These are phyloP conservation scores for Zingel zingel DNA, from an alignment of 2,113 vertebrate genomes.

Conservation along the genomic window DNA sequence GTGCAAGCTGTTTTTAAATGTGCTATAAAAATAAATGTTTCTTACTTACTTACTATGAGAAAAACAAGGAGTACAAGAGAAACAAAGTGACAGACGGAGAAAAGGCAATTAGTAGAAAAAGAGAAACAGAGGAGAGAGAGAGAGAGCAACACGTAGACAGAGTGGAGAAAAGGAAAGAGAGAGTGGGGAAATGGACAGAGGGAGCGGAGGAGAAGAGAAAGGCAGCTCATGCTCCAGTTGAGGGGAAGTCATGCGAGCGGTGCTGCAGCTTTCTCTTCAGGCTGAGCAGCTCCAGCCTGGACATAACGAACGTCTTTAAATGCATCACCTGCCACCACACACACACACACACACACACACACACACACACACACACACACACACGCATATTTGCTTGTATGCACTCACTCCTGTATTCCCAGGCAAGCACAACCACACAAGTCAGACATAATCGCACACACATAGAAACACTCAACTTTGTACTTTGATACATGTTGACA, in stretches of 20 bases:
- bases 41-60: background rate
- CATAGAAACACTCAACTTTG: background rate
- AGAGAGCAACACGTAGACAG: background rate
- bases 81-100: background rate
- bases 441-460: background rate
- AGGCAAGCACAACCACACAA: background rate
- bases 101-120: conserved; percentile 8
- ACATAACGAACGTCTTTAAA: conserved; percentile 60
- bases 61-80: background rate
- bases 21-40: no score
- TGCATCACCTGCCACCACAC: conserved; percentile 55
- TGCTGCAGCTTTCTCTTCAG: conserved; percentile 62
- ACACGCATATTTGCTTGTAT: background rate
- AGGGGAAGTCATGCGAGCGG: conserved; percentile 67
- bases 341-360: conserved; percentile 8
- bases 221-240: conserved; percentile 58
- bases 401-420: background rate
- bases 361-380: background rate
- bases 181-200: conserved; percentile 3
- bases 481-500: background rate
- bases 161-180: background rate
- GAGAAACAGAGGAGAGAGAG: background rate
- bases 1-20: no score
- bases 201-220: conserved; percentile 44
- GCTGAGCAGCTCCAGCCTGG: conserved; percentile 45